Percentiles rank a stretch among this genome's conserved stretches.
phyloP scores from a whole-genome alignment of 1,140 invertebrate species.

The Zaprionus capensis region DNA sequence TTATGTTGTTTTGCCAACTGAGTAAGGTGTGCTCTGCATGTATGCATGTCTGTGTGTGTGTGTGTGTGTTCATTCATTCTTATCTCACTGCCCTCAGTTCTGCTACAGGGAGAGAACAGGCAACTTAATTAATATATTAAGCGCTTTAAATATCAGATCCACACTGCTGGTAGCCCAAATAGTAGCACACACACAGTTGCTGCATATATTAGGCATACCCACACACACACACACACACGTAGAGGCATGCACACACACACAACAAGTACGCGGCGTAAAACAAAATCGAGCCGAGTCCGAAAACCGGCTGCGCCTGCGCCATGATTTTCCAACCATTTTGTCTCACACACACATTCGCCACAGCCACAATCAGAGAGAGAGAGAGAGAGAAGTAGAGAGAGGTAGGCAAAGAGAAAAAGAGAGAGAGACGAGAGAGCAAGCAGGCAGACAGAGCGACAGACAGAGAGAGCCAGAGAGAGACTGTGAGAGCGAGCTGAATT shows the following conservation, averaged over 20 bases:
- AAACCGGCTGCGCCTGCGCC: slow-evolving; percentile 71
- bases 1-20: slow-evolving; percentile 64
- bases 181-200: slow-evolving; percentile 29
- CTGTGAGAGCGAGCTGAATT: slow-evolving; percentile 55
- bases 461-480: slow-evolving; percentile 26
- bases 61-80: neutral
- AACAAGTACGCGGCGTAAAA: slow-evolving; percentile 11
- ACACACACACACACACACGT: slow-evolving; percentile 29
- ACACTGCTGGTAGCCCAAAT: slow-evolving; percentile 37
- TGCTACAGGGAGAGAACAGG: slow-evolving; percentile 9
- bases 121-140: slow-evolving; percentile 78
- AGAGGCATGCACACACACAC: slow-evolving; percentile 16
- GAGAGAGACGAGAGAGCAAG: slow-evolving; percentile 12
- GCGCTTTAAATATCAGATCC: slow-evolving; percentile 40
- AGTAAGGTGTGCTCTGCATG: slow-evolving; percentile 9
- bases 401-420: neutral
- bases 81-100: slow-evolving; percentile 19
- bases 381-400: neutral
- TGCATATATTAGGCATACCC: slow-evolving; percentile 45
- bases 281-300: slow-evolving; percentile 22
- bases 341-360: slow-evolving; percentile 51
- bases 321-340: slow-evolving; percentile 83
- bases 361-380: slow-evolving; percentile 1
- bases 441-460: slow-evolving; percentile 24
- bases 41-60: neutral